phyloP scores from a whole-genome alignment of 2,797 vertebrate species.

The Hapalemur alaotrensis region DNA sequence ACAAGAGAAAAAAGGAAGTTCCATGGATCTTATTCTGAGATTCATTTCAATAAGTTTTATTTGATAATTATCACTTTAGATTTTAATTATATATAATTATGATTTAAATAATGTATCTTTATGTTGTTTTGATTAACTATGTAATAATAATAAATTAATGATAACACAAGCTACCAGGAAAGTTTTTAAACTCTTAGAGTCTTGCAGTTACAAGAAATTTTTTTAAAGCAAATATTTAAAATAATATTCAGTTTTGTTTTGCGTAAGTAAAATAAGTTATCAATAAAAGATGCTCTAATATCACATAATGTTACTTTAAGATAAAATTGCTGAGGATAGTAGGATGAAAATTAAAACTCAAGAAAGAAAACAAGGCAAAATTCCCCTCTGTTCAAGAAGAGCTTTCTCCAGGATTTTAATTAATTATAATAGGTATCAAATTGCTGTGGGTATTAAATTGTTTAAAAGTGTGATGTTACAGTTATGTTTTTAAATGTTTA shows the following conservation, averaged over 20 bases:
- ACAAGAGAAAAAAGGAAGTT: accelerated
- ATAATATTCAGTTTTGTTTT: not conserved
- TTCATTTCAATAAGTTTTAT: not conserved
- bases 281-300: not conserved
- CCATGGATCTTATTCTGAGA: not conserved
- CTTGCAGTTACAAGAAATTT: not conserved
- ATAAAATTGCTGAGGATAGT: not conserved
- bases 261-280: not conserved
- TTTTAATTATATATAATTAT: not conserved
- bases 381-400: not conserved
- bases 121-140: not conserved
- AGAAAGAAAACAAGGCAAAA: not conserved
- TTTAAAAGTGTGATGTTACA: not conserved
- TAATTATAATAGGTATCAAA: not conserved
- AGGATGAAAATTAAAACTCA: not conserved
- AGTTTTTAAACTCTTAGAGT: not conserved
- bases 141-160: not conserved
- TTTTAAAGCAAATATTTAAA: not conserved
- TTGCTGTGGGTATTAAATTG: too few relatives aligned
- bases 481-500: not conserved
- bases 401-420: not conserved
- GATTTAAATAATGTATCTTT: not conserved
- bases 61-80: not conserved
- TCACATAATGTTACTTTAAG: not conserved
- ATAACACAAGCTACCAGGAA: not conserved